Percentiles rank a stretch among this genome's conserved stretches.
Conservation (phyloP, 2,113 vertebrate species). For the Mola mola region DNA sequence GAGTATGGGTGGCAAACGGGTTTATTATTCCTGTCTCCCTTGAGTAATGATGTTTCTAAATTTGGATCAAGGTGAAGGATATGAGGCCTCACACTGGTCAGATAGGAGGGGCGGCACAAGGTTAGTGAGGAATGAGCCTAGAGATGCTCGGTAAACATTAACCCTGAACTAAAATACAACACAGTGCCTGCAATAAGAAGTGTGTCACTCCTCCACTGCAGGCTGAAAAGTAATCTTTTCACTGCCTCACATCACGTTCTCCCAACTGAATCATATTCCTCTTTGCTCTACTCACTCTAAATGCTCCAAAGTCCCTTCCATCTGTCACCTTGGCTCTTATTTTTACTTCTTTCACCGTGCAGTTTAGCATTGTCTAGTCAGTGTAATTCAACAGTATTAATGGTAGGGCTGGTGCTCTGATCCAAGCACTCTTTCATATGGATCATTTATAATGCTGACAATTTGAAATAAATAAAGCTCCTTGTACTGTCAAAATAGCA, state of each 20-base stretch:
- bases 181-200: slow-evolving; percentile 8
- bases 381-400: slow-evolving; percentile 8
- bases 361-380: slow-evolving; percentile 14
- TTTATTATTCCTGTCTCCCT: slow-evolving; percentile 40
- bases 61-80: slow-evolving; percentile 40
- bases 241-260: slow-evolving; percentile 25
- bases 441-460: neutral
- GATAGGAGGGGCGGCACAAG: slow-evolving; percentile 26
- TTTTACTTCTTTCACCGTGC: slow-evolving; percentile 17
- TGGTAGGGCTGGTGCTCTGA: neutral
- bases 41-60: slow-evolving; percentile 57
- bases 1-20: neutral
- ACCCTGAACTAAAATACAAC: slow-evolving; percentile 41
- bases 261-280: slow-evolving; percentile 39
- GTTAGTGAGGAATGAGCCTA: slow-evolving; percentile 37
- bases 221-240: slow-evolving; percentile 36
- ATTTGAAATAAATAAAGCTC: too few relatives aligned
- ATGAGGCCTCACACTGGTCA: slow-evolving; percentile 20
- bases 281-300: slow-evolving; percentile 42
- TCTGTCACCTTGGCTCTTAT: slow-evolving; percentile 40
- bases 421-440: neutral
- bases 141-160: slow-evolving; percentile 63
- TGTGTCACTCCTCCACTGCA: slow-evolving; percentile 4
- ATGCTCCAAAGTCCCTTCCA: slow-evolving; percentile 43
- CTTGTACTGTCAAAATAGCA: too few relatives aligned